These are phyloP conservation scores for Brachionus paranguensis DNA, from an alignment of 1,140 invertebrate species.

Conservation along the genomic window DNA sequence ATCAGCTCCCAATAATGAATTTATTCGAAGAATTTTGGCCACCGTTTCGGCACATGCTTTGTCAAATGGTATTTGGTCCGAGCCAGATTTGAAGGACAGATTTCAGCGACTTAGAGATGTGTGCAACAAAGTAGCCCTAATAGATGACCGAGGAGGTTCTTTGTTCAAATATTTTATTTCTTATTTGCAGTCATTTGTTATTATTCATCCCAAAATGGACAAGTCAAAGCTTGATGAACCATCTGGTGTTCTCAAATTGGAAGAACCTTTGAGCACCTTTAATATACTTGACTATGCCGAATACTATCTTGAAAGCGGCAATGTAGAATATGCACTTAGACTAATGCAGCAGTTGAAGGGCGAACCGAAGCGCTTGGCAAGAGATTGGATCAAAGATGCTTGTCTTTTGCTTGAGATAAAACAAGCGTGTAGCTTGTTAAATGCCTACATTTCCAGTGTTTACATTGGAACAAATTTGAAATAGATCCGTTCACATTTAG, in stretches of 20 bases:
- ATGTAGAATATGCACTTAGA: constrained; percentile 73
- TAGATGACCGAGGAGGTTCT: constrained; percentile 71
- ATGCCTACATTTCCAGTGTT: constrained; percentile 23
- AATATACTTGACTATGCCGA: constrained; percentile 78
- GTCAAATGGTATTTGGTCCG: constrained; percentile 74
- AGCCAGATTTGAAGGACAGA: constrained; percentile 72
- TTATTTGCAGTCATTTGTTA: constrained; percentile 68
- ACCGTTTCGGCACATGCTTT: constrained; percentile 70
- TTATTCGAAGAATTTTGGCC: constrained; percentile 67
- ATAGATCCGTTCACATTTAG: neutral
- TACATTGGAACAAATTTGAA: constrained; percentile 35
- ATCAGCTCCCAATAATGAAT: constrained; percentile 55
- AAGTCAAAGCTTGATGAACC: constrained; percentile 53
- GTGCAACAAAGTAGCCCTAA: constrained; percentile 67
- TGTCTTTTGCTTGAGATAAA: constrained; percentile 77
- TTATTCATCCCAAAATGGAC: constrained; percentile 53
- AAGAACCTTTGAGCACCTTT: constrained; percentile 67
- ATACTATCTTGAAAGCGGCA: constrained; percentile 70
- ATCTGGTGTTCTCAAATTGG: constrained; percentile 54
- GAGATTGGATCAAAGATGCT: constrained; percentile 78
- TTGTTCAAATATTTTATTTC: constrained; percentile 77
- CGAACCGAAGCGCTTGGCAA: constrained; percentile 70
- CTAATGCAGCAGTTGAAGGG: constrained; percentile 84
- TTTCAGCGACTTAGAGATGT: constrained; percentile 67
- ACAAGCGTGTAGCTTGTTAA: constrained; percentile 61